phyloP scores from a whole-genome alignment of 2,113 vertebrate species.

The Calyptommatus sinebrachiatus region DNA sequence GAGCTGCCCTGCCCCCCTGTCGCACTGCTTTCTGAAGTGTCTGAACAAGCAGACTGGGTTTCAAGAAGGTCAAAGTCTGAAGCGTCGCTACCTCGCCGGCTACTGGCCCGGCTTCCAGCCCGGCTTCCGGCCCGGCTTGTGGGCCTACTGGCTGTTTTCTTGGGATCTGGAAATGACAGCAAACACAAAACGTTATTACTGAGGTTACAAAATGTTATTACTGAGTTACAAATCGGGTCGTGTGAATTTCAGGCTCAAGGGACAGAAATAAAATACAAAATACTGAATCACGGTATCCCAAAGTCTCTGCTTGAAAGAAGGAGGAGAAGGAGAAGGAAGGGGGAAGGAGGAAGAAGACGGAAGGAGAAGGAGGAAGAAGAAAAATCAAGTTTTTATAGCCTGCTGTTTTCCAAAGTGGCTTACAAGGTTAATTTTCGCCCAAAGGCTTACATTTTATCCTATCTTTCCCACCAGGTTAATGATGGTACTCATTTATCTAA shows the following conservation, averaged over 20 bases:
- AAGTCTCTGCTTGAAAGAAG: neutral
- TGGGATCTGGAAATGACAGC: conserved; percentile 76
- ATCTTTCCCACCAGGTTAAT: too few species aligned
- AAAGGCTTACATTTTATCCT: too few species aligned
- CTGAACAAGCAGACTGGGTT: conserved; percentile 90
- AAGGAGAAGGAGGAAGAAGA: too few species aligned
- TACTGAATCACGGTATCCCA: too few species aligned
- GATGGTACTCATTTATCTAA: too few species aligned
- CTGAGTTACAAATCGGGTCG: too few species aligned
- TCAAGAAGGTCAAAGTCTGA: conserved; percentile 95
- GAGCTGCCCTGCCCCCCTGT: conserved; percentile 76
- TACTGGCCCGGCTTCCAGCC: conserved; percentile 84
- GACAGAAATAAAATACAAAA: neutral
- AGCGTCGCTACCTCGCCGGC: conserved; percentile 91
- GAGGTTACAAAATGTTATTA: too few species aligned
- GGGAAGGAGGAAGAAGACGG: too few species aligned
- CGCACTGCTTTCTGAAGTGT: conserved; percentile 89
- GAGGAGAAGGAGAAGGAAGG: too few species aligned
- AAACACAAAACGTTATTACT: rapidly evolving
- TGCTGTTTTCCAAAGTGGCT: too few species aligned
- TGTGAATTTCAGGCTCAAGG: neutral
- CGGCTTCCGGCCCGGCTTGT: conserved; percentile 88
- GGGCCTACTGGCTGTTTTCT: conserved; percentile 86
- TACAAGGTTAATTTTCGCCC: too few species aligned
- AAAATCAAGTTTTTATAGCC: too few species aligned